Evolutionary conservation across 2,888 invertebrate species (phyloP).

Genomic region (Philereme vetulata): DNA sequence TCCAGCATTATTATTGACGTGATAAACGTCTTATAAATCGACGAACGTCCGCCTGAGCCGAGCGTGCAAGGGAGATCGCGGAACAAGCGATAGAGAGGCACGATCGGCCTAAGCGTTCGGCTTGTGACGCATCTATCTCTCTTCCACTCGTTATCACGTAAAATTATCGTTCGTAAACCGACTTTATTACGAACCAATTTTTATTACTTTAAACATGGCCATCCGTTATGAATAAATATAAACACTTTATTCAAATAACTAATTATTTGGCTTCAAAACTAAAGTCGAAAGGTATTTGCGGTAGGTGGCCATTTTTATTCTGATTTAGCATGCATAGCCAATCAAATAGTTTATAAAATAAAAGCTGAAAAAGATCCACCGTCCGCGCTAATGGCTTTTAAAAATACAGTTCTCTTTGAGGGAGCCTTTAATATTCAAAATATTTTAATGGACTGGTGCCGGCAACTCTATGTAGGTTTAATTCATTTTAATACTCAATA

Average conservation of each 20-base stretch:
- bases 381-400: conserved; percentile 57
- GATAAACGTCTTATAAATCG: too few species aligned
- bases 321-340: conserved; percentile 44
- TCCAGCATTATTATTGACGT: too few species aligned
- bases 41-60: too few species aligned
- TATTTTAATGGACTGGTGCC: conserved; percentile 57
- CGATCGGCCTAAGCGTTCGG: too few species aligned
- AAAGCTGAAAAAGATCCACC: conserved; percentile 44
- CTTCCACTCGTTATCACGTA: too few species aligned
- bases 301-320: conserved; percentile 13
- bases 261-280: conserved; percentile 5
- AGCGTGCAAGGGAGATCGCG: too few species aligned
- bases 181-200: too few species aligned
- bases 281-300: conserved; percentile 6
- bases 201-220: too few species aligned
- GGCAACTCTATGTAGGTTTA: conserved; percentile 37
- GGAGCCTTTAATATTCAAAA: conserved; percentile 59
- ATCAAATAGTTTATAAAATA: conserved; percentile 45
- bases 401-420: conserved; percentile 56
- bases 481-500: conserved; percentile 27
- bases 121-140: too few species aligned
- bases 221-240: too few species aligned
- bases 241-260: not conserved
- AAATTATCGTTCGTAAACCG: too few species aligned
- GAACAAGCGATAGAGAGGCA: too few species aligned